Conservation (phyloP, 2,888 invertebrate genomes). For the Netelia virgata region DNA sequence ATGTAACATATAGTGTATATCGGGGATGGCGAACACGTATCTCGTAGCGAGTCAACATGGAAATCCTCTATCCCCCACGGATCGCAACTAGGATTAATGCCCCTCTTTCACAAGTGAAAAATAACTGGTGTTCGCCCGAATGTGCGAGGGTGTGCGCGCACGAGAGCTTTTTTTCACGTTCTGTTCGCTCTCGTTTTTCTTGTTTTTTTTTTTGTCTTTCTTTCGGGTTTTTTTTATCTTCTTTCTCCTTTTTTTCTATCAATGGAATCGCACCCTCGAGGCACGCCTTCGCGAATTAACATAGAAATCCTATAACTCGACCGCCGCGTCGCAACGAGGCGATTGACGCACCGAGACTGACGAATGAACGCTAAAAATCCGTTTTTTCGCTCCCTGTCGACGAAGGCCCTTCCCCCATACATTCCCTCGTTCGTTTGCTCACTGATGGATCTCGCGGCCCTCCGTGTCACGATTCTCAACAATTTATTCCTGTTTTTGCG, state of each 20-base stretch:
- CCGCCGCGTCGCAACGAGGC: conserved; percentile 34
- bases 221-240: not conserved
- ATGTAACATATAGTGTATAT: conserved; percentile 30
- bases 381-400: conserved; percentile 8
- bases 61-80: conserved; percentile 64
- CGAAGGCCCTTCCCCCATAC: not conserved
- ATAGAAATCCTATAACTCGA: conserved; percentile 64
- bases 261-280: conserved; percentile 56
- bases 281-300: conserved; percentile 55
- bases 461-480: not conserved
- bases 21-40: conserved; percentile 50
- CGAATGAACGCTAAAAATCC: conserved; percentile 53
- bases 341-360: conserved; percentile 59
- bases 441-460: conserved; percentile 1
- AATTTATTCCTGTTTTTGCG: conserved; percentile 22
- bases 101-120: conserved; percentile 67
- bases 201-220: conserved; percentile 13
- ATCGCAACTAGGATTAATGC: conserved; percentile 65
- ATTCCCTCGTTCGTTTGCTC: conserved; percentile 25
- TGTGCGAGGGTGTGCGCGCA: conserved; percentile 7
- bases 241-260: conserved; percentile 41
- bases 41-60: conserved; percentile 63
- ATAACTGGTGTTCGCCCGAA: conserved; percentile 57
- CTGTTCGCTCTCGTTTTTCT: not conserved
- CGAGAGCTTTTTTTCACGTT: not conserved